Evolutionary conservation across 2,797 vertebrate genomes (phyloP).

Genomic region (Brachyrhaphis roseni): DNA sequence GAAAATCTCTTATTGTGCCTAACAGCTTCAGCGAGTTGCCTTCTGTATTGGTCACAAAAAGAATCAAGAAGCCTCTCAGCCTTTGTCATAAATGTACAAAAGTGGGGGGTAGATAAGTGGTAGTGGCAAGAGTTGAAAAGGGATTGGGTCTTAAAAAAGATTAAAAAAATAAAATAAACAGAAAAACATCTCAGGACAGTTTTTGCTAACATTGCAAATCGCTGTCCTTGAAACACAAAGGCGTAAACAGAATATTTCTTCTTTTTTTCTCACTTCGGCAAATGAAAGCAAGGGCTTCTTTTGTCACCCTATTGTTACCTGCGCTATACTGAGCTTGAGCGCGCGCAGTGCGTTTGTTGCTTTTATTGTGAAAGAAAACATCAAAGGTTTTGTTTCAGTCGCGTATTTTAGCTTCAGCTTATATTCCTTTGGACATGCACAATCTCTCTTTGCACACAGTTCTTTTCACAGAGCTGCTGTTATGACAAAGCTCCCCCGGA

Average conservation of each 20-base stretch:
- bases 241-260: neutral
- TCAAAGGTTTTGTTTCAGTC: constrained; percentile 3
- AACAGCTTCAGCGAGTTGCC: neutral
- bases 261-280: neutral
- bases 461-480: neutral
- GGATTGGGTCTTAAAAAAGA: neutral
- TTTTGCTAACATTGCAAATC: neutral
- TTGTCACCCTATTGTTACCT: neutral
- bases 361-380: constrained; percentile 8
- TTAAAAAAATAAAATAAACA: neutral
- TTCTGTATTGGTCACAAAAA: neutral
- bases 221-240: constrained; percentile 7
- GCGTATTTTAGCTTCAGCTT: neutral
- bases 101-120: neutral
- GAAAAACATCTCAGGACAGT: neutral
- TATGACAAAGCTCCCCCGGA: constrained; percentile 1
- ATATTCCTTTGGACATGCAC: constrained; percentile 6
- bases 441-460: neutral
- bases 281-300: neutral
- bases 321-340: neutral
- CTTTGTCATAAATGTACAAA: constrained; percentile 5
- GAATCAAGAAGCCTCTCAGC: neutral
- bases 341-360: neutral
- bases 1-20: neutral
- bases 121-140: neutral